Conservation (phyloP, 2,113 vertebrate species). For the Sarotherodon lohbergeri region DNA sequence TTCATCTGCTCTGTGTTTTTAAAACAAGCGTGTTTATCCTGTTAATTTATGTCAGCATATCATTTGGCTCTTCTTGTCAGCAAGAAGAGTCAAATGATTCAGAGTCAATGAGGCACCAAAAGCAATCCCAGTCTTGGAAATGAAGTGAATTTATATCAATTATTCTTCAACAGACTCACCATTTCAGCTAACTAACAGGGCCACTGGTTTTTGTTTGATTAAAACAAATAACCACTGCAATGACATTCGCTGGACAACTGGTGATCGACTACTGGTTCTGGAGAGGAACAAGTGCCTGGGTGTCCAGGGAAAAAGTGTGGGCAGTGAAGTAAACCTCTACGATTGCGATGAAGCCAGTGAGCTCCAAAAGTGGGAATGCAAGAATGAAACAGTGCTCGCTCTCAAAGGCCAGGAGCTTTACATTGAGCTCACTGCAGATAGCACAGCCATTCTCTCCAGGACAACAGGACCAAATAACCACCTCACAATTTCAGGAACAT, state of each 20-base stretch:
- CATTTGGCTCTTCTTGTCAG: neutral
- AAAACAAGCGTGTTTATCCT: neutral
- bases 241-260: slow-evolving; percentile 79
- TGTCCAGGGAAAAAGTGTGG: slow-evolving; percentile 72
- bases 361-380: slow-evolving; percentile 88
- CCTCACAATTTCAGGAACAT: slow-evolving; percentile 79
- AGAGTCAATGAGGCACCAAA: neutral
- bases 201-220: neutral
- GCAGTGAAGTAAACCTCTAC: slow-evolving; percentile 72
- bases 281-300: slow-evolving; percentile 76
- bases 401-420: slow-evolving; percentile 77
- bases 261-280: slow-evolving; percentile 72
- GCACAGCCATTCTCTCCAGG: slow-evolving; percentile 76
- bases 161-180: slow-evolving; percentile 10
- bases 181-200: slow-evolving; percentile 21
- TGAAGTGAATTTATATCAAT: neutral
- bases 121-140: neutral
- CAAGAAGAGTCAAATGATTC: neutral
- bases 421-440: slow-evolving; percentile 76
- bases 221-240: neutral
- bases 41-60: neutral
- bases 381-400: slow-evolving; percentile 76
- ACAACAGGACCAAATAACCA: slow-evolving; percentile 76
- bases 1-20: neutral
- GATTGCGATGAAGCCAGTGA: slow-evolving; percentile 76